A percentile compares a stretch with the other conserved stretches of the same genome.
These are phyloP conservation scores for Drosophila gaucha DNA, from an alignment of 2,888 invertebrate species.

Conservation along the genomic window DNA sequence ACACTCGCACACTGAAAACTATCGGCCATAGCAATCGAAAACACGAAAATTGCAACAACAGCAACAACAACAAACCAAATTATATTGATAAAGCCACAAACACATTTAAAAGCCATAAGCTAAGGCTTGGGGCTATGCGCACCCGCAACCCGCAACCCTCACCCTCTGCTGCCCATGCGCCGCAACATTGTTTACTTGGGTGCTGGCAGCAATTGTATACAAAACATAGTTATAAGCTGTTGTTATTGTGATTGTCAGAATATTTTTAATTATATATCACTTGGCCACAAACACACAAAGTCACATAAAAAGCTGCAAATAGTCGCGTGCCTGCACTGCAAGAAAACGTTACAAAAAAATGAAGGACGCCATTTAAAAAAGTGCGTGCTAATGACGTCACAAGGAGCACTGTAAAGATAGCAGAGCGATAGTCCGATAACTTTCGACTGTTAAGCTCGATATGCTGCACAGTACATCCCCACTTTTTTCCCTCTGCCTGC, in stretches of 20 bases:
- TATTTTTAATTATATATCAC: conserved; percentile 61
- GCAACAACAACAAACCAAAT: conserved; percentile 57
- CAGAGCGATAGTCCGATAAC: not conserved
- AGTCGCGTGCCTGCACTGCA: conserved; percentile 72
- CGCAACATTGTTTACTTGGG: conserved; percentile 18
- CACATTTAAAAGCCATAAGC: conserved; percentile 76
- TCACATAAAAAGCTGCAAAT: conserved; percentile 13
- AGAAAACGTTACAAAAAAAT: not conserved
- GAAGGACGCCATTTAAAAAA: not conserved
- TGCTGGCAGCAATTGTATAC: conserved; percentile 23
- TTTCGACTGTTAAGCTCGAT: not conserved
- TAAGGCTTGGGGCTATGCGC: conserved; percentile 42
- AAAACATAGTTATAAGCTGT: conserved; percentile 17
- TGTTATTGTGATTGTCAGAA: conserved; percentile 58
- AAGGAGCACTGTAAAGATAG: too few species aligned
- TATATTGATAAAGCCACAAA: conserved; percentile 76
- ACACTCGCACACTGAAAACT: conserved; percentile 48
- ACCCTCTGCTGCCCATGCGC: not conserved
- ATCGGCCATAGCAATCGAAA: conserved; percentile 66
- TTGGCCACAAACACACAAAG: too few species aligned
- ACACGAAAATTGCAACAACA: conserved; percentile 65
- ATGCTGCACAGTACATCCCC: not conserved
- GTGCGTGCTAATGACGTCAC: not conserved
- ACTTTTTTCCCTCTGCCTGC: not conserved
- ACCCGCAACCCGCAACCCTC: not conserved